Conservation (phyloP, 2,113 vertebrate genomes). For the Paratilapia polleni region DNA sequence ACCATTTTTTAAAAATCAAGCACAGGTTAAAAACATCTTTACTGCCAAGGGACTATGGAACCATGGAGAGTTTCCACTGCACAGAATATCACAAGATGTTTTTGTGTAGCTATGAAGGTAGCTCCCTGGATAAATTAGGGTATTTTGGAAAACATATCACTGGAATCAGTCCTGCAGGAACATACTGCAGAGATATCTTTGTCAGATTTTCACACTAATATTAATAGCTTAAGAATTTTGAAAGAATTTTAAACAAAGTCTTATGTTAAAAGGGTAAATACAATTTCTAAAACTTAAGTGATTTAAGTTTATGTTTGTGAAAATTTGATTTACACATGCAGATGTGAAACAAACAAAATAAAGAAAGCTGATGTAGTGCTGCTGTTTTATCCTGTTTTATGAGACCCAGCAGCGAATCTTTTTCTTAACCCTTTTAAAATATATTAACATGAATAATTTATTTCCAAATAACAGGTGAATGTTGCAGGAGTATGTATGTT, state of each 20-base stretch:
- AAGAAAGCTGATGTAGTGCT: not conserved
- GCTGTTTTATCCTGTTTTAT: not conserved
- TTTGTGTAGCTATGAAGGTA: not conserved
- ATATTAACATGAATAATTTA: not conserved
- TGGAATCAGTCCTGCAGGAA: constrained; percentile 15
- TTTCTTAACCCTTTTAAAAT: not conserved
- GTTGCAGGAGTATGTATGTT: not conserved
- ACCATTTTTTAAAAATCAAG: not conserved
- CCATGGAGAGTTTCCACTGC: constrained; percentile 62
- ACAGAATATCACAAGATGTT: constrained; percentile 29
- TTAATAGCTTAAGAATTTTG: not conserved
- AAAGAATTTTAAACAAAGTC: not conserved
- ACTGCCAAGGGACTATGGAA: constrained; percentile 45
- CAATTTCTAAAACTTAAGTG: fast-evolving
- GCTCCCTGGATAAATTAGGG: constrained; percentile 25
- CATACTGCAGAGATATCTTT: not conserved
- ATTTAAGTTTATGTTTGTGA: not conserved
- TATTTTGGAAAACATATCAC: not conserved
- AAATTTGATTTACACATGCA: not conserved
- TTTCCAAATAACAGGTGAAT: not conserved
- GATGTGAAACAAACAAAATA: not conserved
- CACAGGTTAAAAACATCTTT: constrained; percentile 21
- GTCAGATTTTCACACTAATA: no score
- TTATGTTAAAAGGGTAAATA: not conserved
- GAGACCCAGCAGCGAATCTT: not conserved